phyloP scores from a whole-genome alignment of 2,113 vertebrate genomes.

The Empidonax alnorum region DNA sequence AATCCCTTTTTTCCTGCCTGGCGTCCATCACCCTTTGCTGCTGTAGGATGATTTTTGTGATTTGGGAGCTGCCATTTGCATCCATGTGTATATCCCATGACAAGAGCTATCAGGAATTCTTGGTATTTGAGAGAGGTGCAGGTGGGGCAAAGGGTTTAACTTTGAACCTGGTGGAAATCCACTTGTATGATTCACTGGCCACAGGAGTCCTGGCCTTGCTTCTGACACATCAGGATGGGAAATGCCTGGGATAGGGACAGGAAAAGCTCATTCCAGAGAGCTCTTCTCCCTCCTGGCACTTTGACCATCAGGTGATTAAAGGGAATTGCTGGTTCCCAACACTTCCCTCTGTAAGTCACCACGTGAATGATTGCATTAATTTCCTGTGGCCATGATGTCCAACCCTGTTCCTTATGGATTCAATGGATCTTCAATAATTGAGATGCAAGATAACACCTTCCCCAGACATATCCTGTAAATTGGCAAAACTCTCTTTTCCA shows the following conservation, averaged over 20 bases:
- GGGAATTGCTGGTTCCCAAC: neutral
- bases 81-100: neutral
- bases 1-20: neutral
- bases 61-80: neutral
- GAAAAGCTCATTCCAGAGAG: neutral
- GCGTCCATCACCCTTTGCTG: neutral
- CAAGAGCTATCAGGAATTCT: neutral
- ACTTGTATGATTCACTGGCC: neutral
- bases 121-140: neutral
- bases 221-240: neutral
- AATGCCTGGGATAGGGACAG: neutral
- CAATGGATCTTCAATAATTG: neutral
- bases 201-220: neutral
- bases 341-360: neutral
- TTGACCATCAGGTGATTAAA: neutral
- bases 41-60: neutral
- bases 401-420: neutral
- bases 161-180: neutral
- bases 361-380: accelerated
- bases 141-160: neutral
- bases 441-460: neutral
- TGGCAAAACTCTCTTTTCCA: neutral
- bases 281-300: neutral
- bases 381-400: neutral
- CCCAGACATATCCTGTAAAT: neutral